Evolutionary conservation across 2,888 invertebrate genomes (phyloP), one percentile per base, ranked within the genome.

Genomic region (Amphipyra berbera): DNA sequence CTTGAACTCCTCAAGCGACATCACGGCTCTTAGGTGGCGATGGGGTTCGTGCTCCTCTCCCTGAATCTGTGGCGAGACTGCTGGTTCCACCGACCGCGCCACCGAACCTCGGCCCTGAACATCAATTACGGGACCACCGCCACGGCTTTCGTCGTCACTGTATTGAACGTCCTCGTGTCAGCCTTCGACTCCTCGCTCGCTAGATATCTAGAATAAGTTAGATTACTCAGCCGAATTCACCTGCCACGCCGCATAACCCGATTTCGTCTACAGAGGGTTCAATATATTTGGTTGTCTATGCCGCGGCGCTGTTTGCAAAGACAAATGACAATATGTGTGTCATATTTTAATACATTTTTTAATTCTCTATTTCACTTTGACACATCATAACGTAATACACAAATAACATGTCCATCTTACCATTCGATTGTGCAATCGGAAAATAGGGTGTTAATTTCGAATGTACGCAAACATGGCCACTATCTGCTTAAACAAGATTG

Each of bases 21-120:
- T 59, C 27, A 50, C 62, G 49, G 56, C 46, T 76, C 57, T 82
- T 86, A 98, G 97, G 96, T 97, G 84, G 92, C 96, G 86, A 96
- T 97, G 93, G 97, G 97, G 42, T 82, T 97, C 69, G 95, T 97
- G 81, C 97, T 97, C 73, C 95, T 98, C 52, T 95, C 97, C 0
- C 91, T 97, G 87, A 97, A 97, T 90, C 94, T 97, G 80, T 94
- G 97, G 84, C 95, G 96, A 41, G 98, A 98, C 90, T 97, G 97
- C 91, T 96, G 96, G 70, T 96, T 97, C 84, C 97, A 97, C 87
- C 91, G 96, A 80, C 95, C 96, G 48, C 96, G 96, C 74, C 97
- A 97, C 91, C 96, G 96, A 83, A 88, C 87, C 61, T 97, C 97
- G 6, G 97, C 97, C 1, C 94, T 96, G 81, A 90, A 95, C 84